These are phyloP conservation scores for Gavia stellata DNA, from an alignment of 2,113 vertebrate species.

Conservation along the genomic window DNA sequence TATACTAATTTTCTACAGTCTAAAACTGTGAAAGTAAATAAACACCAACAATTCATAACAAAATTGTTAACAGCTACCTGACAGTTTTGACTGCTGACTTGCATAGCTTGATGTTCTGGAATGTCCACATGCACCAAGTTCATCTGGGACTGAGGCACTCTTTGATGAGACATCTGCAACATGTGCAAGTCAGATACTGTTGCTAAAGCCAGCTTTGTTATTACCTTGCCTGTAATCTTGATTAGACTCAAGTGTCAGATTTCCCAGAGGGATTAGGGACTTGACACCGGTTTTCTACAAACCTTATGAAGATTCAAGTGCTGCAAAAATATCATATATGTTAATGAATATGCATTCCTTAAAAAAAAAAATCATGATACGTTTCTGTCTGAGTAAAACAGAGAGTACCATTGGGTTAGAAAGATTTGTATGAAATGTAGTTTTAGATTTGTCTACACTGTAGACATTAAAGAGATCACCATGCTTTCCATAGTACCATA, in stretches of 20 bases:
- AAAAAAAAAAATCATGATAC: neutral
- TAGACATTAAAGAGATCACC: neutral
- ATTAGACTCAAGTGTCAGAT: neutral
- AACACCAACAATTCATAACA: neutral
- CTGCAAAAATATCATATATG: neutral
- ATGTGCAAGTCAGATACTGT: neutral
- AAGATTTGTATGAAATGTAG: neutral
- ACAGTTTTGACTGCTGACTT: conserved; percentile 92
- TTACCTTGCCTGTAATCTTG: neutral
- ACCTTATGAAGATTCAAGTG: neutral
- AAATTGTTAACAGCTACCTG: conserved; percentile 76
- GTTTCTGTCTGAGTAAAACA: neutral
- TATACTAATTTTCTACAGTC: neutral
- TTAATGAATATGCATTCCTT: neutral
- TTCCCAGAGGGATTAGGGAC: neutral
- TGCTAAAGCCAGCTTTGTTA: neutral
- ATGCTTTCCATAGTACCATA: neutral
- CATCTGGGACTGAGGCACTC: conserved; percentile 84
- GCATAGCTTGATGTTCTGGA: conserved; percentile 90
- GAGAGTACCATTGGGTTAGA: neutral
- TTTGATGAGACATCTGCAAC: conserved; percentile 78
- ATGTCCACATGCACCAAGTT: conserved; percentile 82
- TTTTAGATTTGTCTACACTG: neutral
- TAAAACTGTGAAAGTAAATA: neutral
- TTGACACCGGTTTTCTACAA: neutral